These are phyloP conservation scores for Temnothorax longispinosus DNA, from an alignment of 1,140 invertebrate species.

Conservation along the genomic window DNA sequence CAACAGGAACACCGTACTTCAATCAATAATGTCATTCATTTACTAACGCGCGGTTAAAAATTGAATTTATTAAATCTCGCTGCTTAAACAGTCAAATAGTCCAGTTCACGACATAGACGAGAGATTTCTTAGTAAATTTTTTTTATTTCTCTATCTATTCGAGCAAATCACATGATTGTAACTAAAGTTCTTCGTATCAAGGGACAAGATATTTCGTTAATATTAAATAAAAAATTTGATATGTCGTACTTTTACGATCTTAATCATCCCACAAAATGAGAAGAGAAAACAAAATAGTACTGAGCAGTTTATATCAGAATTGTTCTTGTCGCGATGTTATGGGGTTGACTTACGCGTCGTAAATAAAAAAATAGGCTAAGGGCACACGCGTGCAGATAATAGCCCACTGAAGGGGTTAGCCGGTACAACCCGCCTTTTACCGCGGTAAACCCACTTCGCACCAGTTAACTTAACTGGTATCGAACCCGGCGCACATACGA, in stretches of 20 bases:
- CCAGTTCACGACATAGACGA: slow-evolving; percentile 35
- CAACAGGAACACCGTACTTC: background rate
- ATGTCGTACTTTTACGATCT: background rate
- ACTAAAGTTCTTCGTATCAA: background rate
- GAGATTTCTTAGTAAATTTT: slow-evolving; percentile 25
- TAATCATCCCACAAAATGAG: background rate
- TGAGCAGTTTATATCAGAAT: slow-evolving; percentile 33
- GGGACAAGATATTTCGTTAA: background rate
- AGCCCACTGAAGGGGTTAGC: slow-evolving; percentile 66
- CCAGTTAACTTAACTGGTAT: slow-evolving; percentile 72
- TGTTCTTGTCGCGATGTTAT: slow-evolving; percentile 61
- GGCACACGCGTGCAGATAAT: slow-evolving; percentile 77
- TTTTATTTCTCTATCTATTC: background rate
- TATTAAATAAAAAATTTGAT: background rate
- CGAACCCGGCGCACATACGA: slow-evolving; percentile 48
- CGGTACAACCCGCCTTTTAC: slow-evolving; percentile 74
- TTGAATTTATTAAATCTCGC: background rate
- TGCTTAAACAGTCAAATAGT: background rate
- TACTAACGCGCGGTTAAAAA: background rate
- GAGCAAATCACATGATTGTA: background rate
- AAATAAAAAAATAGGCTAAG: slow-evolving; percentile 76
- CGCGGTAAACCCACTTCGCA: slow-evolving; percentile 71
- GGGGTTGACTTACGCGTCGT: slow-evolving; percentile 45
- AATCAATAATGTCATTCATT: background rate
- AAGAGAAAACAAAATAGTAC: background rate